A percentile compares a stretch with the other conserved stretches of the same genome.
Conservation (phyloP, 2,888 invertebrate species). For the Lordiphosa andalusiaca region DNA sequence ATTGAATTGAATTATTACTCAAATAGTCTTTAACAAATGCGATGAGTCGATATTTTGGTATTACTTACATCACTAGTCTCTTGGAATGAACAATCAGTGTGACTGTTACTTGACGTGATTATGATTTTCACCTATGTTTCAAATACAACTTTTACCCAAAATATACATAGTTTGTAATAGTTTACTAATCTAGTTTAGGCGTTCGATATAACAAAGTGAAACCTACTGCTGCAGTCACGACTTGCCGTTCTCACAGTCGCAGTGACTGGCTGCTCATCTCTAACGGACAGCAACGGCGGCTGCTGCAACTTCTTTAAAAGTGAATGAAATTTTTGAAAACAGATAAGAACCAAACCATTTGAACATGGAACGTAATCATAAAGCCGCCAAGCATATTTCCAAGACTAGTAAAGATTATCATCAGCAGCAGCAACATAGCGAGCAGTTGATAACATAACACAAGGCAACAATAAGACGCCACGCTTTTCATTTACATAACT, state of each 20-base stretch:
- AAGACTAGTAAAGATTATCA: conserved; percentile 36
- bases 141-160: too few relatives aligned
- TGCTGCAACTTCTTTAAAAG: conserved; percentile 17
- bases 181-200: too few relatives aligned
- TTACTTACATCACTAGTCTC: too few relatives aligned
- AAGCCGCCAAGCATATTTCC: conserved; percentile 13
- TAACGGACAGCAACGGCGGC: conserved; percentile 6
- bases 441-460: conserved; percentile 42
- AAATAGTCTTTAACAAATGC: too few relatives aligned
- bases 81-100: too few relatives aligned
- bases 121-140: too few relatives aligned
- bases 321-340: conserved; percentile 20
- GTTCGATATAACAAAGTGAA: too few relatives aligned
- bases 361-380: conserved; percentile 41
- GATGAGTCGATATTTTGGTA: too few relatives aligned
- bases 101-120: too few relatives aligned
- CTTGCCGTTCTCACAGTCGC: conserved; percentile 9
- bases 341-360: conserved; percentile 15
- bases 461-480: conserved; percentile 13
- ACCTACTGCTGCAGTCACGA: too few relatives aligned
- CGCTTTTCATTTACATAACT: neutral
- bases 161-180: too few relatives aligned
- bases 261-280: conserved; percentile 4
- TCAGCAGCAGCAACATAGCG: conserved; percentile 22
- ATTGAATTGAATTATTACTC: too few relatives aligned